phyloP scores from a whole-genome alignment of 2,888 invertebrate species.

The Antheraea assamensis region DNA sequence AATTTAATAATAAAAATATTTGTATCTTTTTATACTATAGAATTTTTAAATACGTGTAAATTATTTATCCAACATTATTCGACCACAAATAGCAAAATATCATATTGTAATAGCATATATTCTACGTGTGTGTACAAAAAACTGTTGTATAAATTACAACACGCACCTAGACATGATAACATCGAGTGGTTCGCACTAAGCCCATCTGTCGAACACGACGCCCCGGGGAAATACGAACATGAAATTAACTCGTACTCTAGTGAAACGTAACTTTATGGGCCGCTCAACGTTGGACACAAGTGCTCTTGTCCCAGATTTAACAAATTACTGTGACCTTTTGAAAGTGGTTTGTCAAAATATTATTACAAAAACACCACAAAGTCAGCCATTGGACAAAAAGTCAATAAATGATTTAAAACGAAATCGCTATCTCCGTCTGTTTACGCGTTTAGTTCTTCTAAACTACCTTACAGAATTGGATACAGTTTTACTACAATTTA shows the following conservation, averaged over 20 bases:
- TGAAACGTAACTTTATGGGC: neutral
- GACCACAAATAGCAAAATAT: too few species aligned
- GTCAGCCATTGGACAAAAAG: too few species aligned
- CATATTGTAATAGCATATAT: neutral
- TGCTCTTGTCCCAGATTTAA: neutral
- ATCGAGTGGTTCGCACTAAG: constrained; percentile 3
- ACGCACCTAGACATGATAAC: neutral
- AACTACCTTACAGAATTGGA: too few species aligned
- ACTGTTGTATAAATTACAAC: neutral
- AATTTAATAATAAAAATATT: too few species aligned
- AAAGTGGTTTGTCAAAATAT: neutral
- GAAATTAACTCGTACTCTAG: constrained; percentile 7
- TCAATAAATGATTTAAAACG: too few species aligned
- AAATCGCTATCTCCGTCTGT: too few species aligned
- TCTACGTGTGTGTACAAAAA: neutral
- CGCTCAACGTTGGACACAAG: neutral
- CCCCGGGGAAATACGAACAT: constrained; percentile 13
- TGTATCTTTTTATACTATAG: too few species aligned
- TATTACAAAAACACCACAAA: neutral
- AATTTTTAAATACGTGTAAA: too few species aligned
- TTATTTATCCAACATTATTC: too few species aligned
- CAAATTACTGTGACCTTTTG: neutral
- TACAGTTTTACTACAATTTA: too few species aligned
- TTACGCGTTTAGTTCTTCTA: too few species aligned
- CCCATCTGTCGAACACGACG: neutral